Evolutionary conservation across 2,797 vertebrate species (phyloP).

Genomic region (Pipistrellus pygmaeus): DNA sequence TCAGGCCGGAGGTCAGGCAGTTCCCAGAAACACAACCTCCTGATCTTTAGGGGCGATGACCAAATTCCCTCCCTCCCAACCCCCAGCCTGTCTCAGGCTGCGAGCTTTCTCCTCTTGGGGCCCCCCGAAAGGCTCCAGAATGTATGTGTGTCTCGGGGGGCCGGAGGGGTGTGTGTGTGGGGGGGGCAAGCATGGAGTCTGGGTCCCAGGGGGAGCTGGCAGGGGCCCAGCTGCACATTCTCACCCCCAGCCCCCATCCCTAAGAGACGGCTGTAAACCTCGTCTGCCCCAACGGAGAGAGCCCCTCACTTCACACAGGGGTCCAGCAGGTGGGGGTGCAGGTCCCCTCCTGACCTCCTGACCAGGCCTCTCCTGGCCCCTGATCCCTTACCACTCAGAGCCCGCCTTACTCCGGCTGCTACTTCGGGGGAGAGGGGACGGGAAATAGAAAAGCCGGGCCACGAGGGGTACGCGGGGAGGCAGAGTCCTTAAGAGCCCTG

Average conservation of each 20-base stretch:
- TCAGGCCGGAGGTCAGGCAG: background rate
- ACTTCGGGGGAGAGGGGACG: background rate
- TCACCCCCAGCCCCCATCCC: rapidly evolving
- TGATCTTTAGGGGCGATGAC: background rate
- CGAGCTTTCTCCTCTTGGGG: background rate
- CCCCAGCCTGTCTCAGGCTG: background rate
- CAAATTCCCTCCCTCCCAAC: background rate
- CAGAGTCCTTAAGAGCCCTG: background rate
- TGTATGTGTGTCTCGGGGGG: background rate
- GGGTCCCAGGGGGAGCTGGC: background rate
- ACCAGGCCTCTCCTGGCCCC: background rate
- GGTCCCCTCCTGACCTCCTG: background rate
- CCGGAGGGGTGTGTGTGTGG: rapidly evolving
- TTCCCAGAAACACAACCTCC: background rate
- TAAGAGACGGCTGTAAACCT: background rate
- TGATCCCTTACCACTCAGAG: background rate
- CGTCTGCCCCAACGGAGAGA: background rate
- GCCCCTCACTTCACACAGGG: background rate
- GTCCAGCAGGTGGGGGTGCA: no score
- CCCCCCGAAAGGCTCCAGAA: background rate
- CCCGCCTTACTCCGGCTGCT: background rate
- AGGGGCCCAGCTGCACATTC: background rate
- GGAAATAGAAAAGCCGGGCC: background rate
- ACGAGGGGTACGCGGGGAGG: background rate
- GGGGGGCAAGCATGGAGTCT: background rate